Evolutionary conservation across 2,888 invertebrate genomes (phyloP).

Genomic region (Sphaerophoria taeniata): DNA sequence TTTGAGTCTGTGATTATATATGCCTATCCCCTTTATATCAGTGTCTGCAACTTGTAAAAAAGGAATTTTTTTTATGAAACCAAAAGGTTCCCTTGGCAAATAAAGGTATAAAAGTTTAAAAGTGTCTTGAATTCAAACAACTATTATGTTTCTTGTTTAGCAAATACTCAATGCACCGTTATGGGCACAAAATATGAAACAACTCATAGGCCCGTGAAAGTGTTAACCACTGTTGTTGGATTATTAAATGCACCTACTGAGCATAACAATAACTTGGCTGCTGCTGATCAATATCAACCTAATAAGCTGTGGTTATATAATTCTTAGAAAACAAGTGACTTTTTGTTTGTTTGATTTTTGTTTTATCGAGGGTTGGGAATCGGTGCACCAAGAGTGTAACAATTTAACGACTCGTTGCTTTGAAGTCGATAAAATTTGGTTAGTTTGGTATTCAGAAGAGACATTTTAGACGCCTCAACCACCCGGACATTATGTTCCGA

Average conservation of each 20-base stretch:
- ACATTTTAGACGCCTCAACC: not conserved
- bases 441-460: constrained; percentile 55
- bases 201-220: constrained; percentile 53
- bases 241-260: constrained; percentile 36
- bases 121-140: not conserved
- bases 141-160: constrained; percentile 7
- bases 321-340: constrained; percentile 18
- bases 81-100: not conserved
- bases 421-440: constrained; percentile 28
- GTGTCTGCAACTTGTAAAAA: not conserved
- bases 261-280: constrained; percentile 16
- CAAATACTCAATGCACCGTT: constrained; percentile 16
- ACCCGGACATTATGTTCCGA: constrained; percentile 43
- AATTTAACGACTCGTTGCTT: not conserved
- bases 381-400: constrained; percentile 6
- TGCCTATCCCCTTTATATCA: no score
- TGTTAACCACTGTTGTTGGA: constrained; percentile 39
- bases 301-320: constrained; percentile 53
- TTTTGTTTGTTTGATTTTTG: constrained; percentile 32
- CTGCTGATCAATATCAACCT: not conserved
- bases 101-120: constrained; percentile 1
- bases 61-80: not conserved
- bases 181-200: constrained; percentile 34
- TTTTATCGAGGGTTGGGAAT: not conserved
- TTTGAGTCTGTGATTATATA: no score